phyloP scores from a whole-genome alignment of 1,140 invertebrate genomes.

The Lucilia sericata region DNA sequence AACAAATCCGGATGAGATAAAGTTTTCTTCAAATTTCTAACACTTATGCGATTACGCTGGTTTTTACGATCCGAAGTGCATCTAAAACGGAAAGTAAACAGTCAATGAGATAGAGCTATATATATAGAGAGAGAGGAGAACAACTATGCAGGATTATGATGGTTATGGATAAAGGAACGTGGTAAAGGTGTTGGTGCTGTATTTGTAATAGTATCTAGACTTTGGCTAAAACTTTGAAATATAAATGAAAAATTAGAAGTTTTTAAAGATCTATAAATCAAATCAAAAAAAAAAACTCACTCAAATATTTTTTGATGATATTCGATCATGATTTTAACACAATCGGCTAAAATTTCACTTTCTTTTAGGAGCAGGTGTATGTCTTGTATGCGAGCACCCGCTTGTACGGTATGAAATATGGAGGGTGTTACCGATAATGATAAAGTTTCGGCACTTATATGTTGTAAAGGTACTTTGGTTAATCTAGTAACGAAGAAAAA shows the following conservation, averaged over 20 bases:
- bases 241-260: constrained; percentile 14
- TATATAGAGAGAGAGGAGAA: neutral
- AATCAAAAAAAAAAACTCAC: constrained; percentile 54
- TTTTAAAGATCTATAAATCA: neutral
- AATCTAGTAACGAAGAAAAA: constrained; percentile 48
- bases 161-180: constrained; percentile 6
- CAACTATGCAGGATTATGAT: constrained; percentile 45
- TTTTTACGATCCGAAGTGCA: constrained; percentile 59
- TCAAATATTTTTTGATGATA: constrained; percentile 64
- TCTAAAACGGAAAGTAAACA: constrained; percentile 50
- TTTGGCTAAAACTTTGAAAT: constrained; percentile 4
- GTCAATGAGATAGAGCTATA: neutral
- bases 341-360: constrained; percentile 61
- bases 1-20: constrained; percentile 64
- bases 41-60: constrained; percentile 53
- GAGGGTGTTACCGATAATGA: constrained; percentile 62
- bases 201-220: neutral
- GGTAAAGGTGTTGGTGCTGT: constrained; percentile 23
- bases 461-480: constrained; percentile 64
- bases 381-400: constrained; percentile 59
- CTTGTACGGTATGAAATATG: constrained; percentile 62
- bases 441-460: constrained; percentile 62
- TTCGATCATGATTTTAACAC: constrained; percentile 65
- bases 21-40: constrained; percentile 63
- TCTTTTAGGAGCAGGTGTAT: constrained; percentile 59